phyloP scores from a whole-genome alignment of 2,113 vertebrate genomes.

The Chamaetylas fuelleborni region DNA sequence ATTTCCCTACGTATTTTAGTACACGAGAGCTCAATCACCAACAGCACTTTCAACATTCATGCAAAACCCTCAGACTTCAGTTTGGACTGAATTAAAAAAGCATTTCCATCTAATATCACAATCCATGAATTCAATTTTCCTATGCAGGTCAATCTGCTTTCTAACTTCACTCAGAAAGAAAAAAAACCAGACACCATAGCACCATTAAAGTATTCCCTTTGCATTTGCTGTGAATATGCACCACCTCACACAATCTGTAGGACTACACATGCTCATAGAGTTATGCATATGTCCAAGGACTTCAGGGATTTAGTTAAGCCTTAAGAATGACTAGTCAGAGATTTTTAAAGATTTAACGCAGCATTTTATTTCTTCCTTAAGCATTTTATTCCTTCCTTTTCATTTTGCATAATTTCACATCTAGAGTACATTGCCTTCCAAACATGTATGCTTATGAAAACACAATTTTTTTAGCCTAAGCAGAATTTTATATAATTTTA shows the following conservation, averaged over 20 bases:
- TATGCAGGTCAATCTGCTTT: neutral
- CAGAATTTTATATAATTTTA: neutral
- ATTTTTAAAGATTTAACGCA: neutral
- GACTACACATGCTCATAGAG: neutral
- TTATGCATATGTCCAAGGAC: neutral
- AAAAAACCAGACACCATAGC: neutral
- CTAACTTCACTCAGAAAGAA: neutral
- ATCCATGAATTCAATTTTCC: neutral
- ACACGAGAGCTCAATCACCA: neutral
- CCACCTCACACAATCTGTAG: neutral
- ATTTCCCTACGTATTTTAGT: neutral
- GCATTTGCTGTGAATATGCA: neutral
- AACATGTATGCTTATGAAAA: neutral
- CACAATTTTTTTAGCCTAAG: neutral
- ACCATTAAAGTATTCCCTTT: neutral
- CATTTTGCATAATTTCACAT: neutral
- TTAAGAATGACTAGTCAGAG: neutral
- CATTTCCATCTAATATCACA: neutral
- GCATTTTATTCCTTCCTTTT: neutral
- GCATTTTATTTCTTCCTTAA: neutral
- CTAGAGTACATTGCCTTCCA: neutral
- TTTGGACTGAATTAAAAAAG: neutral
- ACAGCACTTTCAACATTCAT: neutral
- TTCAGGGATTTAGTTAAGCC: slow-evolving; percentile 11
- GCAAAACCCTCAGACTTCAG: neutral